Evolutionary conservation across 2,888 invertebrate species (phyloP).

Genomic region (Oxystoma pomonae): DNA sequence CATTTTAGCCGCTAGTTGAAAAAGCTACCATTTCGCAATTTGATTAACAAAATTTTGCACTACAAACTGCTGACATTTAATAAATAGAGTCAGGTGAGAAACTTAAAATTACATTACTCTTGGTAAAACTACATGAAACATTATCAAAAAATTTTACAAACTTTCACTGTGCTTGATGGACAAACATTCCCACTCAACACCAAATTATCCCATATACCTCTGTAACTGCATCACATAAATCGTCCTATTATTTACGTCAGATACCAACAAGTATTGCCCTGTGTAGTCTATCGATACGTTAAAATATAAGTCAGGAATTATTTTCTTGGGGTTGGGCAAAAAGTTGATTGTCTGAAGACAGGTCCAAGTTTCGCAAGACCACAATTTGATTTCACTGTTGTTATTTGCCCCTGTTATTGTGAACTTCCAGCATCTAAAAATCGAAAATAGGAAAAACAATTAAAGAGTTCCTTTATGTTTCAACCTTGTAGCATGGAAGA

Average conservation of each 20-base stretch:
- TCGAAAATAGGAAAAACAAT: not conserved
- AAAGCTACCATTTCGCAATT: too few species aligned
- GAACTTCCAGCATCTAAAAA: conserved; percentile 90
- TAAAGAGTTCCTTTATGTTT: not conserved
- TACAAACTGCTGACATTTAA: too few species aligned
- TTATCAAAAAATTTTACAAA: too few species aligned
- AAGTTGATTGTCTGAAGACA: conserved; percentile 87
- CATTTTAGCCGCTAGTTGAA: too few species aligned
- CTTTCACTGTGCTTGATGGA: too few species aligned
- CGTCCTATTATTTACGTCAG: conserved; percentile 70
- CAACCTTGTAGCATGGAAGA: conserved; percentile 20
- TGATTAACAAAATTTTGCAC: too few species aligned
- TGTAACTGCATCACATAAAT: conserved; percentile 76
- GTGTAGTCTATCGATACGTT: conserved; percentile 81
- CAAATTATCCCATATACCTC: conserved; percentile 36
- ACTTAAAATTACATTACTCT: too few species aligned
- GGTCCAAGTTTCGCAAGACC: conserved; percentile 94
- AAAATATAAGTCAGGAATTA: conserved; percentile 51
- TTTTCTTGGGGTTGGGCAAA: conserved; percentile 49
- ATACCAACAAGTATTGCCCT: conserved; percentile 80
- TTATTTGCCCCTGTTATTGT: conserved; percentile 87
- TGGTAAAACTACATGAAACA: too few species aligned
- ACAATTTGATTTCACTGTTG: conserved; percentile 86
- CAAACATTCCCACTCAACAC: too few species aligned
- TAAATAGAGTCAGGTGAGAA: too few species aligned